phyloP scores from a whole-genome alignment of 2,113 vertebrate genomes.

The Colossoma macropomum region DNA sequence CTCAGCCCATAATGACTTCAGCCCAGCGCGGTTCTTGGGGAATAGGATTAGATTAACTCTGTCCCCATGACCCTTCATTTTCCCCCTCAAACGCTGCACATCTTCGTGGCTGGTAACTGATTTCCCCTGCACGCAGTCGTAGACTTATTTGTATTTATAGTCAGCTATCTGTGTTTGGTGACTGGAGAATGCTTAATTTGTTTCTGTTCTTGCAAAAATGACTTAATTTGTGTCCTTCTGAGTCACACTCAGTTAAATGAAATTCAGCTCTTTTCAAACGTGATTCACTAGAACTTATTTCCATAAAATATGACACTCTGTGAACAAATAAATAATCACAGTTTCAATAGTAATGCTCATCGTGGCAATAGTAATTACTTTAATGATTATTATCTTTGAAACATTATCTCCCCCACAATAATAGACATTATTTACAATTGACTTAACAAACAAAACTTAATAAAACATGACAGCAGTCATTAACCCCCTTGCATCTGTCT shows the following conservation, averaged over 20 bases:
- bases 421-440: slow-evolving; percentile 24
- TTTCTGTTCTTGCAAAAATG: neutral
- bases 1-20: slow-evolving; percentile 50
- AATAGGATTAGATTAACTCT: slow-evolving; percentile 63
- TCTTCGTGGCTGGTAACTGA: neutral
- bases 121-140: neutral
- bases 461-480: slow-evolving; percentile 19
- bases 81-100: neutral
- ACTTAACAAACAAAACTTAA: slow-evolving; percentile 26
- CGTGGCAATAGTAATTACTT: slow-evolving; percentile 5
- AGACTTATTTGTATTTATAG: neutral
- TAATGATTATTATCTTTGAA: slow-evolving; percentile 9
- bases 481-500: neutral
- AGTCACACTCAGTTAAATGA: slow-evolving; percentile 10
- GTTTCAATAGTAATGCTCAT: neutral
- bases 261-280: slow-evolving; percentile 3
- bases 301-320: neutral
- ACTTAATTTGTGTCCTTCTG: neutral
- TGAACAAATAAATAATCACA: neutral
- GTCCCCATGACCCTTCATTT: slow-evolving; percentile 64
- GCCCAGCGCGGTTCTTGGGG: slow-evolving; percentile 35
- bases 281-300: neutral
- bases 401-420: neutral
- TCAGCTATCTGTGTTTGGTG: neutral
- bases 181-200: neutral